Evolutionary conservation across 2,888 invertebrate species (phyloP).

Genomic region (Dusona sp.): DNA sequence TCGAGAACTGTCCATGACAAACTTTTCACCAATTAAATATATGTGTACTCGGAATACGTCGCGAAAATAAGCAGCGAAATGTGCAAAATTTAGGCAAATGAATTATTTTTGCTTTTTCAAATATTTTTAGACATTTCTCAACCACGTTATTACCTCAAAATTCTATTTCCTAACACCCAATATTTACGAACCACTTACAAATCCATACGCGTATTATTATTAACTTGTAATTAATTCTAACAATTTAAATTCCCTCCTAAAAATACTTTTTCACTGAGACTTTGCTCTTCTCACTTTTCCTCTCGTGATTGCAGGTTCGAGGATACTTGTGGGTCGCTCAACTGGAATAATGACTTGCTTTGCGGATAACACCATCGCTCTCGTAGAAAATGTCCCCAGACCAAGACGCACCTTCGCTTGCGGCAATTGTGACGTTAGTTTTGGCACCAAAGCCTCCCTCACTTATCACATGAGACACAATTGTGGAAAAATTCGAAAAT

Average conservation of each 20-base stretch:
- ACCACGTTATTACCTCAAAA: not conserved
- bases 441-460: conserved; percentile 76
- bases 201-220: not conserved
- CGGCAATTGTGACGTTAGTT: conserved; percentile 74
- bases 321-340: not conserved
- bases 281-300: conserved; percentile 24
- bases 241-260: not conserved
- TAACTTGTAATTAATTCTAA: not conserved
- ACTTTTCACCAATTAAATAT: not conserved
- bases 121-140: not conserved
- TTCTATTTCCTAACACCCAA: not conserved
- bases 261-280: not conserved
- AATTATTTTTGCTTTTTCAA: not conserved
- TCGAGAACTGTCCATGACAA: not conserved
- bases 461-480: conserved; percentile 77
- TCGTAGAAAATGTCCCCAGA: conserved; percentile 51
- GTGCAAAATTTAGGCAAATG: not conserved
- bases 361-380: not conserved
- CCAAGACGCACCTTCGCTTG: conserved; percentile 70
- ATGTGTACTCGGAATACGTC: not conserved
- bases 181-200: not conserved
- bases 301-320: conserved; percentile 62
- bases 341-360: conserved; percentile 9
- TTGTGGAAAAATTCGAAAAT: conserved; percentile 79
- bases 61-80: not conserved